Conservation (phyloP, 1,140 invertebrate genomes). For the Amphibalanus amphitrite region DNA sequence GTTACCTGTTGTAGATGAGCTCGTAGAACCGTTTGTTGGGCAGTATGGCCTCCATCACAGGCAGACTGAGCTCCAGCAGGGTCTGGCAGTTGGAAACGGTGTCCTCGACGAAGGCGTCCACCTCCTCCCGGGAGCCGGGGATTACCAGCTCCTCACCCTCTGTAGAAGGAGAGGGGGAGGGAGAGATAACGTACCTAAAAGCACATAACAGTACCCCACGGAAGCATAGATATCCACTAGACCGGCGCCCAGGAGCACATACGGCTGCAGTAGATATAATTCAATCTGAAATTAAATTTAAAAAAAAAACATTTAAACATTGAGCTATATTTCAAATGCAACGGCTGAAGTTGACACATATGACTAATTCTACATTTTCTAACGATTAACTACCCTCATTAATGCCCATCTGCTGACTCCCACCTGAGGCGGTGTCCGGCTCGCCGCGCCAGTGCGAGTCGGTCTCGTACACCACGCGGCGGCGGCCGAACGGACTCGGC, state of each 20-base stretch:
- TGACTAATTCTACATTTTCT: no score
- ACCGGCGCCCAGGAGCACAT: no score
- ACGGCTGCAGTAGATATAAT: no score
- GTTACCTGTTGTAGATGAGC: not conserved
- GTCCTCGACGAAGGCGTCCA: constrained; percentile 75
- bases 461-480: not conserved
- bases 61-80: constrained; percentile 67
- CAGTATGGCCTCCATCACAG: constrained; percentile 41
- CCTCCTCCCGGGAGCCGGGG: constrained; percentile 55
- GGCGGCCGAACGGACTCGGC: not conserved
- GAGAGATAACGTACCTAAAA: no score
- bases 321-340: no score
- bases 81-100: constrained; percentile 73
- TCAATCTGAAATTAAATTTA: no score
- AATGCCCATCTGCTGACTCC: not conserved
- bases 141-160: not conserved
- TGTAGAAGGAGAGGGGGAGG: not conserved
- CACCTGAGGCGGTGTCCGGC: not conserved
- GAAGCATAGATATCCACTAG: no score
- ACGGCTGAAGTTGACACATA: no score
- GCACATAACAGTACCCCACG: no score
- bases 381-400: no score
- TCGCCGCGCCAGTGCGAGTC: not conserved
- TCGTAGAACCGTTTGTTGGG: not conserved
- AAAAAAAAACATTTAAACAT: no score